These are phyloP conservation scores for Balaeniceps rex DNA, from an alignment of 2,113 vertebrate genomes.

Conservation along the genomic window DNA sequence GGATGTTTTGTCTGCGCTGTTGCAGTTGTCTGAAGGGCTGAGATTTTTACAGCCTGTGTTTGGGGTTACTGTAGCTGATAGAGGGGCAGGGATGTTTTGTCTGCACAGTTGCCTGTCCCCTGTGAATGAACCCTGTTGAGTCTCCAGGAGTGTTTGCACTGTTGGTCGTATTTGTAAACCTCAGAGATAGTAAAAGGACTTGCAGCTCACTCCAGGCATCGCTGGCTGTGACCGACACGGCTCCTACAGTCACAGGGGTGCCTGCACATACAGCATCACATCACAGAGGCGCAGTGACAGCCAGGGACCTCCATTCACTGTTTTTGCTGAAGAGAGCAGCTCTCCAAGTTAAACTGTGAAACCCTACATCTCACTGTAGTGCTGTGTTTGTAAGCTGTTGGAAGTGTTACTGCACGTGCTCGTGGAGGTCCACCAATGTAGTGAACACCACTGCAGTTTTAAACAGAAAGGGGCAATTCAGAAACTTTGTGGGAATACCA, in stretches of 20 bases:
- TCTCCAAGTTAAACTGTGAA: accelerated
- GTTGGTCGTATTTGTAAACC: accelerated
- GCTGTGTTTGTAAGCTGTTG: accelerated
- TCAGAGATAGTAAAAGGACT: too few relatives aligned
- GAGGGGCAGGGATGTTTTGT: too few relatives aligned
- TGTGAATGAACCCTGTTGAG: accelerated
- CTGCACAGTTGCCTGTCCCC: neutral
- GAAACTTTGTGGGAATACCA: accelerated
- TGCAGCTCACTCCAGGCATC: accelerated
- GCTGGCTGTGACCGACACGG: accelerated
- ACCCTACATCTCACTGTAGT: accelerated
- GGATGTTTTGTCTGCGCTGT: too few relatives aligned
- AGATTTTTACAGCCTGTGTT: too few relatives aligned
- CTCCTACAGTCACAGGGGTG: accelerated
- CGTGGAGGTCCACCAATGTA: accelerated
- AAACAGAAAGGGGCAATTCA: too few relatives aligned
- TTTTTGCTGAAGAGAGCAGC: neutral
- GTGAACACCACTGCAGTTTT: accelerated
- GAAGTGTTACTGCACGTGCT: accelerated
- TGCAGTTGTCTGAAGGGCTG: too few relatives aligned
- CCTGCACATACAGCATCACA: accelerated
- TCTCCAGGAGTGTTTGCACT: neutral
- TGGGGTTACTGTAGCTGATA: too few relatives aligned
- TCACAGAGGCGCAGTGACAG: accelerated
- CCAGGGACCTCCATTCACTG: accelerated